Evolutionary conservation across 2,113 vertebrate genomes (phyloP).

Genomic region (Oryctolagus cuniculus): DNA sequence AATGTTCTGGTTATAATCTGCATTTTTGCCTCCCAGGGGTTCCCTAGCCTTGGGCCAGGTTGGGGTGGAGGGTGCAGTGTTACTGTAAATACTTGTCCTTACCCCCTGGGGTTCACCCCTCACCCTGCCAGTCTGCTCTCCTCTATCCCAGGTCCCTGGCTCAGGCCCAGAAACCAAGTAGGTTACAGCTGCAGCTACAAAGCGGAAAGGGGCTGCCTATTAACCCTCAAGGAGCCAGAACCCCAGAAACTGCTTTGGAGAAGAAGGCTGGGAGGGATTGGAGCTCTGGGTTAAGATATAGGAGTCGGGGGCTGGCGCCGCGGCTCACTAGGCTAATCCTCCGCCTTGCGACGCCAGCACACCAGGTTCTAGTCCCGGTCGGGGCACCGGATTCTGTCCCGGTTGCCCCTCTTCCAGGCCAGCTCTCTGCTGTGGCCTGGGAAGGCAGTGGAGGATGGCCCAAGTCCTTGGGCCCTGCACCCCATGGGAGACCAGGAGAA

Average conservation of each 20-base stretch:
- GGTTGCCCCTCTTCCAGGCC: too few relatives aligned
- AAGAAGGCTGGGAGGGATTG: not conserved
- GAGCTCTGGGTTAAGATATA: not conserved
- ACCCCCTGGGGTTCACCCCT: not conserved
- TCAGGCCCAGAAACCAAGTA: constrained; percentile 41
- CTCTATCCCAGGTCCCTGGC: constrained; percentile 12
- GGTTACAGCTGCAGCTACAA: constrained; percentile 38
- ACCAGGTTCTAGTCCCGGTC: too few relatives aligned
- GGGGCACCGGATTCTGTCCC: too few relatives aligned
- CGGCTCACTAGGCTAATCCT: too few relatives aligned
- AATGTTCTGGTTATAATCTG: not conserved
- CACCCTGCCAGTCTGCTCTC: not conserved
- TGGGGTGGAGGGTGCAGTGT: not conserved
- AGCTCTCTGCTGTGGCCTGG: too few relatives aligned
- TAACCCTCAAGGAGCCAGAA: constrained; percentile 4
- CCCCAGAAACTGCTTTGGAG: not conserved
- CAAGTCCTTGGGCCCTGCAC: too few relatives aligned
- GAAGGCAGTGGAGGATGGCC: too few relatives aligned
- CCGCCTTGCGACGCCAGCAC: too few relatives aligned
- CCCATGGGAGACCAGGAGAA: too few relatives aligned
- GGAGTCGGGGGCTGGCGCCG: too few relatives aligned
- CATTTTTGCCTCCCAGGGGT: not conserved
- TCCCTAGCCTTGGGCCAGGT: not conserved
- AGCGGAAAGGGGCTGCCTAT: not conserved
- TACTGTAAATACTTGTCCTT: constrained; percentile 47